A percentile compares a stretch with the other conserved stretches of the same genome.
Evolutionary conservation across 2,113 vertebrate genomes (phyloP).

Genomic region (Amblyornis subalaris): DNA sequence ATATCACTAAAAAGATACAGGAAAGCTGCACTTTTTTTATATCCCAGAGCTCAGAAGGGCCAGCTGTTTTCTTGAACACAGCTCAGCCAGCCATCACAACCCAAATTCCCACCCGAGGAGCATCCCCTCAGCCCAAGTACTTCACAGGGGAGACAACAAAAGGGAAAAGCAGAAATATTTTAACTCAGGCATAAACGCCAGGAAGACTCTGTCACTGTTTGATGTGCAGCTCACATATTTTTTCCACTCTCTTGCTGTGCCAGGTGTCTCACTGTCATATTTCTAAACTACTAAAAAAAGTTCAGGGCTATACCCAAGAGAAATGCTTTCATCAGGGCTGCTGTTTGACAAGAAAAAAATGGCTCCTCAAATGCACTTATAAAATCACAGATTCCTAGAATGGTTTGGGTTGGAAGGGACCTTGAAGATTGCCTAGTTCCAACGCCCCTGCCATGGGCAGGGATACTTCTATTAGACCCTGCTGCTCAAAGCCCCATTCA

Average conservation of each 20-base stretch:
- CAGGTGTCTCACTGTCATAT: background rate
- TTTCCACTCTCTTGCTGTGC: background rate
- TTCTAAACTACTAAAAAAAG: background rate
- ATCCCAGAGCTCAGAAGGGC: background rate
- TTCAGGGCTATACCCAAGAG: background rate
- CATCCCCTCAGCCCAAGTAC: background rate
- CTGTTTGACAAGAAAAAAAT: background rate
- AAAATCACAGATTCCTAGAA: background rate
- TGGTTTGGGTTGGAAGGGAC: background rate
- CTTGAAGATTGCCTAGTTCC: background rate
- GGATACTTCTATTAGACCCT: background rate
- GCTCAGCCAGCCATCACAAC: background rate
- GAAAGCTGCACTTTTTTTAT: background rate
- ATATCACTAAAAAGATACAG: background rate
- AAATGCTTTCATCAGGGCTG: background rate
- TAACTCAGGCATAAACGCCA: background rate
- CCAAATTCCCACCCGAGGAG: background rate
- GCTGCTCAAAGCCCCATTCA: background rate
- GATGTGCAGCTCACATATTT: background rate
- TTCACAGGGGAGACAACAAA: background rate
- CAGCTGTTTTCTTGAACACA: background rate
- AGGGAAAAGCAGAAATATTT: background rate
- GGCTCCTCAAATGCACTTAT: background rate
- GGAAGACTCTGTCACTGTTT: background rate
- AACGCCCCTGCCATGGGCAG: background rate